phyloP scores from a whole-genome alignment of 1,140 invertebrate genomes.

The Drosophila malerkotliana region DNA sequence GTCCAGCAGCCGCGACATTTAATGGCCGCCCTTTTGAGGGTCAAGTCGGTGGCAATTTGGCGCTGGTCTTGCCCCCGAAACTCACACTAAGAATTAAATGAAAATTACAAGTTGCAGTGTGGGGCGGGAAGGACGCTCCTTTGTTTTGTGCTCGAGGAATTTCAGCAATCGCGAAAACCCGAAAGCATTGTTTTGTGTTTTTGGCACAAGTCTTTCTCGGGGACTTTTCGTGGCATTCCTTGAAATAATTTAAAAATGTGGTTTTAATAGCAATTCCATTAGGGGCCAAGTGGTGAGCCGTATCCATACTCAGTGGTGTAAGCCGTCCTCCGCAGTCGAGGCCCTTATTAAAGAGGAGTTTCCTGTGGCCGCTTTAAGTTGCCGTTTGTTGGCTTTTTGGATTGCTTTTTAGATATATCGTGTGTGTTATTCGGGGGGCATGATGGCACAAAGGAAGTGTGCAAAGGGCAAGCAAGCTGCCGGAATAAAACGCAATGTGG shows the following conservation, averaged over 20 bases:
- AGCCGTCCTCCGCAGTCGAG: background rate
- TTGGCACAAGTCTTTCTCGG: constrained; percentile 10
- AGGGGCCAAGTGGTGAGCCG: constrained; percentile 27
- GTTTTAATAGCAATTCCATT: constrained; percentile 30
- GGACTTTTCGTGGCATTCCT: background rate
- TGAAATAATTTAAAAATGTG: constrained; percentile 30
- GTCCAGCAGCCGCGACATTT: constrained; percentile 69
- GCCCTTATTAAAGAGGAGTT: constrained; percentile 29
- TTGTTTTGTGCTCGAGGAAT: constrained; percentile 28
- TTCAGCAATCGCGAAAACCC: constrained; percentile 12
- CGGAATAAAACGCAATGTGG: constrained; percentile 40
- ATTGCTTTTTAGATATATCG: constrained; percentile 36
- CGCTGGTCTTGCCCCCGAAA: constrained; percentile 29
- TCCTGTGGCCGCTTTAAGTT: constrained; percentile 27
- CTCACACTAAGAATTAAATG: constrained; percentile 72
- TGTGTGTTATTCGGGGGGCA: constrained; percentile 1
- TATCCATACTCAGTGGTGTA: background rate
- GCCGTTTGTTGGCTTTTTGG: constrained; percentile 30
- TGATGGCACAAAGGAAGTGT: constrained; percentile 35
- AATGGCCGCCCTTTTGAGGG: constrained; percentile 74
- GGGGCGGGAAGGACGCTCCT: constrained; percentile 23
- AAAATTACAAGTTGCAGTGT: constrained; percentile 72
- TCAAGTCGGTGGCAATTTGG: constrained; percentile 69
- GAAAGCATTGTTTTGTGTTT: constrained; percentile 32
- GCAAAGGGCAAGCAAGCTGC: constrained; percentile 31